Evolutionary conservation across 2,888 invertebrate genomes (phyloP).

Genomic region (Siphonodentalium dalli): DNA sequence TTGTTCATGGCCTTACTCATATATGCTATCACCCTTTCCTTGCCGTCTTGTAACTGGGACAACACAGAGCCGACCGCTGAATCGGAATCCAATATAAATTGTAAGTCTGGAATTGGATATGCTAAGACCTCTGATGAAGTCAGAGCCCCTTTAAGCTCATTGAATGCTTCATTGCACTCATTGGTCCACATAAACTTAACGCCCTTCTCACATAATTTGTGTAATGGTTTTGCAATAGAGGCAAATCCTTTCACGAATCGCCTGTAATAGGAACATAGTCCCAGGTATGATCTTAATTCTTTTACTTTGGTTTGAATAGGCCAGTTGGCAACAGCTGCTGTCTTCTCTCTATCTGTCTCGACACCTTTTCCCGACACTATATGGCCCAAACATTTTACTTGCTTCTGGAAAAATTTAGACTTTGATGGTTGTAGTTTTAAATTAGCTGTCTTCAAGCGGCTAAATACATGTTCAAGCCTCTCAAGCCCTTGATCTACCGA

Average conservation of each 20-base stretch:
- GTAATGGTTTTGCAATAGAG: background rate
- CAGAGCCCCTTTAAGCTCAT: background rate
- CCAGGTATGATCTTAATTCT: background rate
- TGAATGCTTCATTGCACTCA: slow-evolving; percentile 1
- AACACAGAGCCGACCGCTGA: too few relatives aligned
- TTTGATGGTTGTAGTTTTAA: slow-evolving; percentile 7
- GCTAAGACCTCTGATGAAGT: background rate
- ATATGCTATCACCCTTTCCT: too few relatives aligned
- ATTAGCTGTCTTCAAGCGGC: background rate
- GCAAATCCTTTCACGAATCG: slow-evolving; percentile 3
- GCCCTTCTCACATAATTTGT: slow-evolving; percentile 4
- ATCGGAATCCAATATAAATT: too few relatives aligned
- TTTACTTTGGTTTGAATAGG: background rate
- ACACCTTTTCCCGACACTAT: slow-evolving; percentile 5
- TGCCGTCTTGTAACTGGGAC: too few relatives aligned
- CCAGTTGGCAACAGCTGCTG: background rate
- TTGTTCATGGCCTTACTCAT: too few relatives aligned
- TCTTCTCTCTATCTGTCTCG: slow-evolving; percentile 1
- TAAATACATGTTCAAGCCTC: slow-evolving; percentile 37
- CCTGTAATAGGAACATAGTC: slow-evolving; percentile 2
- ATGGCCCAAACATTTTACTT: background rate
- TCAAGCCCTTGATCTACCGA: too few relatives aligned
- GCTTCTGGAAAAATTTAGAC: slow-evolving; percentile 1
- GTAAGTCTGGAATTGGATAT: background rate
- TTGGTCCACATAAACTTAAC: background rate